phyloP scores from a whole-genome alignment of 2,113 vertebrate species.

The Archocentrus centrarchus region DNA sequence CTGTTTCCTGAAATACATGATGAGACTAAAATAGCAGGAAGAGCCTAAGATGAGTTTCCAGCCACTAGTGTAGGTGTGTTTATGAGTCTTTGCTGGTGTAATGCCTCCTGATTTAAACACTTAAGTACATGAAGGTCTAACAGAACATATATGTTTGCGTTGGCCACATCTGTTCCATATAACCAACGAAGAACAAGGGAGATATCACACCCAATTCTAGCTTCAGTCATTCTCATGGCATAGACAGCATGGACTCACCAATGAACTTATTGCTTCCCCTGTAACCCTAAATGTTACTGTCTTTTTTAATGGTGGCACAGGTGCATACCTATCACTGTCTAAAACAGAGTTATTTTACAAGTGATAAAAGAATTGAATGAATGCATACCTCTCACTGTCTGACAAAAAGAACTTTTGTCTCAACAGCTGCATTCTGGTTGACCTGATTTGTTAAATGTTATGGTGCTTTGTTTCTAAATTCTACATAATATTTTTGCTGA shows the following conservation, averaged over 20 bases:
- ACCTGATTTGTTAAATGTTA: neutral
- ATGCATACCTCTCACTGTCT: neutral
- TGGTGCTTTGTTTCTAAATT: neutral
- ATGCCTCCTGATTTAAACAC: neutral
- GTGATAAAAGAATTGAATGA: constrained; percentile 33
- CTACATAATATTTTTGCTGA: neutral
- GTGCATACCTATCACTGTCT: constrained; percentile 29
- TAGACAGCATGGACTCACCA: neutral
- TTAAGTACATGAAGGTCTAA: neutral
- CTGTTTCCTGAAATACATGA: constrained; percentile 39
- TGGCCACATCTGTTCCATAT: neutral
- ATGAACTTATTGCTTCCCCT: neutral
- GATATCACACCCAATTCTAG: constrained; percentile 11
- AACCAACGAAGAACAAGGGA: constrained; percentile 21
- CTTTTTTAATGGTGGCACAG: neutral
- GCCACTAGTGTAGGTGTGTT: neutral
- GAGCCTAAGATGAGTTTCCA: neutral
- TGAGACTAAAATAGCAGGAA: constrained; percentile 22
- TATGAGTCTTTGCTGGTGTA: neutral
- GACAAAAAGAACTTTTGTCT: neutral
- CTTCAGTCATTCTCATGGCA: constrained; percentile 16
- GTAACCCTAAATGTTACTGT: constrained; percentile 12
- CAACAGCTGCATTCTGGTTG: neutral
- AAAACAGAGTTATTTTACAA: constrained; percentile 29
- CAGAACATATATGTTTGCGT: neutral